phyloP scores from a whole-genome alignment of 2,888 invertebrate species.

The Dichetophora obliterata region DNA sequence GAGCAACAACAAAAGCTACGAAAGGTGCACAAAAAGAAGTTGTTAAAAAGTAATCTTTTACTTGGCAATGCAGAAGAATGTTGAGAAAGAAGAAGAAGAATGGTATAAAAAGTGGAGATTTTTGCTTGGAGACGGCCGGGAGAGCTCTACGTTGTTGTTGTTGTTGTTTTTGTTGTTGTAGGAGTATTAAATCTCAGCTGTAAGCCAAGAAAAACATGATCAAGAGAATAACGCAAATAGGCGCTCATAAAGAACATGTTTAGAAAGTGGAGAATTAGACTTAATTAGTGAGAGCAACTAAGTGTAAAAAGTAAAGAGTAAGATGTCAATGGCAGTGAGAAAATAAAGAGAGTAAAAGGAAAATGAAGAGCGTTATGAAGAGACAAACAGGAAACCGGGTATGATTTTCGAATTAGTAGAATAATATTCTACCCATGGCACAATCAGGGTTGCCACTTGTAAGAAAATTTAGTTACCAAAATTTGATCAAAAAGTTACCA shows the following conservation, averaged over 20 bases:
- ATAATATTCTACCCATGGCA: too few relatives aligned
- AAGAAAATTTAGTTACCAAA: too few relatives aligned
- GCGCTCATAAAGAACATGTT: neutral
- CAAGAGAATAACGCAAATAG: neutral
- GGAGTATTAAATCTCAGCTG: neutral
- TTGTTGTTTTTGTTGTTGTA: neutral
- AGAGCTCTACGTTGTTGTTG: neutral
- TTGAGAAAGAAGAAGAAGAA: neutral
- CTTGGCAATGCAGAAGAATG: neutral
- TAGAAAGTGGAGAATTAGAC: neutral
- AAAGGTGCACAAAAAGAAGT: constrained; percentile 2
- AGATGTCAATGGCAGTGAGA: too few relatives aligned
- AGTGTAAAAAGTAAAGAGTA: neutral
- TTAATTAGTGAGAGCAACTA: neutral
- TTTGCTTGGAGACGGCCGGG: neutral
- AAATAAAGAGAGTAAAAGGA: neutral
- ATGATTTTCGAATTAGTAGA: too few relatives aligned
- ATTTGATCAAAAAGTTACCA: too few relatives aligned
- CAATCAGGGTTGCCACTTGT: too few relatives aligned
- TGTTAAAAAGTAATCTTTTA: constrained; percentile 2
- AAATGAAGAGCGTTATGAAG: neutral
- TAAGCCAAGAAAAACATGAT: neutral
- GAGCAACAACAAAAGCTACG: neutral
- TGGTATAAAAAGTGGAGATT: neutral
- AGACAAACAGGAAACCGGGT: too few relatives aligned